Percentiles rank a stretch among this genome's conserved stretches.
Conservation (phyloP, 2,797 vertebrate species). For the Chelidonichthys spinosus region DNA sequence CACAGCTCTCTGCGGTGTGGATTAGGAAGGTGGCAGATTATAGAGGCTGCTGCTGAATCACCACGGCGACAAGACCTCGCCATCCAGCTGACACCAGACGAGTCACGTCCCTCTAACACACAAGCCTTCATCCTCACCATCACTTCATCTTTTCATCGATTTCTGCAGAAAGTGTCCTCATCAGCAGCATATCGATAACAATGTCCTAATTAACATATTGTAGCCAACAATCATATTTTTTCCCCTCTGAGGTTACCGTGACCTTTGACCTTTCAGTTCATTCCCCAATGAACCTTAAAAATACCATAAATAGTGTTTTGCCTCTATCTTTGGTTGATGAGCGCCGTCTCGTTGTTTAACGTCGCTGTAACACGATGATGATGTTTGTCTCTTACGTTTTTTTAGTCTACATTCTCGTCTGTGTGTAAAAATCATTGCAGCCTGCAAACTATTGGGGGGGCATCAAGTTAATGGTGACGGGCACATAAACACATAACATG, state of each 20-base stretch:
- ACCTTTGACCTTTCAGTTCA: no score
- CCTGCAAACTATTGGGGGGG: conserved; percentile 6
- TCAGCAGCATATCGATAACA: no score
- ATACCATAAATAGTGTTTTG: no score
- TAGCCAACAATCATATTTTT: no score
- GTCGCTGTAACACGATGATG: background rate
- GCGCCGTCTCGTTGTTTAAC: no score
- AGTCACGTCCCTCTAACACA: conserved; percentile 54
- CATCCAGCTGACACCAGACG: conserved; percentile 68
- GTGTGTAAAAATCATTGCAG: conserved; percentile 11
- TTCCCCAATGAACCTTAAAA: no score
- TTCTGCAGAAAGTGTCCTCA: no score
- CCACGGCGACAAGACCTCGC: conserved; percentile 62
- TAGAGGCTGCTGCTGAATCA: conserved; percentile 73
- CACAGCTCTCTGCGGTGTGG: conserved; percentile 67
- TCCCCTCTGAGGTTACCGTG: no score
- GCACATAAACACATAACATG: conserved; percentile 71
- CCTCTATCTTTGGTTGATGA: no score
- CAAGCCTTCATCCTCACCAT: conserved; percentile 40
- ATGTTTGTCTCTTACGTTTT: conserved; percentile 31
- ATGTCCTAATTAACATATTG: no score
- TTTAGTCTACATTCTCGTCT: conserved; percentile 12
- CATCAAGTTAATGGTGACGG: conserved; percentile 63
- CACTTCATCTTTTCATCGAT: conserved; percentile 14
- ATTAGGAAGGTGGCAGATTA: conserved; percentile 77